Evolutionary conservation across 2,113 vertebrate genomes (phyloP).

Genomic region (Vimba vimba): DNA sequence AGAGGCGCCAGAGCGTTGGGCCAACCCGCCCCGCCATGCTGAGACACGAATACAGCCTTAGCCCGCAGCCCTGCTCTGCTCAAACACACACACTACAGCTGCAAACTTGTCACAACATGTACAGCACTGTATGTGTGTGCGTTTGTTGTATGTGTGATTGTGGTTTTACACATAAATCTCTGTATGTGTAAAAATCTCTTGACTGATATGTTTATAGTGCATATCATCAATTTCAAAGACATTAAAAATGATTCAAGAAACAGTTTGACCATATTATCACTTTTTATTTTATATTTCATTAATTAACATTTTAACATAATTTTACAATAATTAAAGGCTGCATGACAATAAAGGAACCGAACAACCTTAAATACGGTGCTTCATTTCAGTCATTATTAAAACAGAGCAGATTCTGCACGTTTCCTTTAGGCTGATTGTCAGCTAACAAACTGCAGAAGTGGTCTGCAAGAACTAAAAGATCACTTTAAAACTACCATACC

Average conservation of each 20-base stretch:
- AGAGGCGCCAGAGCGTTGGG: constrained; percentile 92
- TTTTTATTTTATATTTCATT: no score
- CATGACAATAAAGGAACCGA: neutral
- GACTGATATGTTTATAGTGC: neutral
- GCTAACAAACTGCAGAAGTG: neutral
- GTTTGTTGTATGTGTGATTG: constrained; percentile 19
- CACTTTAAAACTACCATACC: neutral
- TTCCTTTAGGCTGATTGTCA: neutral
- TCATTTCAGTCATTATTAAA: neutral
- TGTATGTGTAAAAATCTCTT: neutral
- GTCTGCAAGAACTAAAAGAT: constrained; percentile 1
- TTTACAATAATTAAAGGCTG: neutral
- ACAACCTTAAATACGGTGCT: neutral
- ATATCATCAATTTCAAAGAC: no score
- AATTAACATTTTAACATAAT: neutral
- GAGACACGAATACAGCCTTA: constrained; percentile 89
- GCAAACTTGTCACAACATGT: constrained; percentile 87
- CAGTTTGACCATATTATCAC: no score
- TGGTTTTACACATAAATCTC: neutral
- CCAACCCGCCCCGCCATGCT: constrained; percentile 87
- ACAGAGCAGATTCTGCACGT: neutral
- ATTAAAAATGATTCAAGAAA: no score
- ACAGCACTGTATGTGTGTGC: constrained; percentile 67
- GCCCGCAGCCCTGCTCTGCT: constrained; percentile 92
- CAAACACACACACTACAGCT: constrained; percentile 83